A percentile compares a stretch with the other conserved stretches of the same genome.
phyloP scores from a whole-genome alignment of 2,888 invertebrate species.

The Fissipunctia ypsillon region DNA sequence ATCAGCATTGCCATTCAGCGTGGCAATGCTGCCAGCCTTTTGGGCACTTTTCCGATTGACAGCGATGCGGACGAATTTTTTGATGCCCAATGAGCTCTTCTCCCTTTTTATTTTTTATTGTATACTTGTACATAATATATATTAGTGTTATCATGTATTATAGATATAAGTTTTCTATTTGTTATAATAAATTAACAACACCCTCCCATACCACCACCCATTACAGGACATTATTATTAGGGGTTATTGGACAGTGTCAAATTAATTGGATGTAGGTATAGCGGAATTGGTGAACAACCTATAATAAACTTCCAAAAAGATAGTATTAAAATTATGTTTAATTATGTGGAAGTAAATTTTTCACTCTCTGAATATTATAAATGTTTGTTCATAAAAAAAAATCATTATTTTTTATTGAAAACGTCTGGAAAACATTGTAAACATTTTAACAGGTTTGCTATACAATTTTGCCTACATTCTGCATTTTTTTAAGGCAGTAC shows the following conservation, averaged over 20 bases:
- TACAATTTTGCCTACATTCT: not conserved
- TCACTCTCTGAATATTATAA: not conserved
- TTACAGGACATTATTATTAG: too few species aligned
- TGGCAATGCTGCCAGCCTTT: too few species aligned
- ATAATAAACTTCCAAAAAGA: conserved; percentile 1
- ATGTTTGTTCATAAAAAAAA: not conserved
- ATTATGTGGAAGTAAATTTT: conserved; percentile 4
- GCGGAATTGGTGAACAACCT: conserved; percentile 4
- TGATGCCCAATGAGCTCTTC: too few species aligned
- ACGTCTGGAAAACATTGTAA: not conserved
- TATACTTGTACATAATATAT: too few species aligned
- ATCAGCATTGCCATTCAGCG: too few species aligned
- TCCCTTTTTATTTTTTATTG: too few species aligned
- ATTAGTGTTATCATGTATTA: too few species aligned
- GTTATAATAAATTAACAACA: too few species aligned
- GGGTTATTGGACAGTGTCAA: conserved; percentile 16
- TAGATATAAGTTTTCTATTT: too few species aligned
- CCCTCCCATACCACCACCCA: too few species aligned
- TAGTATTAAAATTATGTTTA: conserved; percentile 16
- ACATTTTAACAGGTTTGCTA: not conserved
- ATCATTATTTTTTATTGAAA: not conserved
- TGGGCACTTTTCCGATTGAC: too few species aligned
- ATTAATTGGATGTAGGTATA: conserved; percentile 30
- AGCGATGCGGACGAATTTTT: too few species aligned
- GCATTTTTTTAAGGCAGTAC: not conserved